Conservation (phyloP, 2,888 invertebrate genomes). For the Bedellia somnulentella region DNA sequence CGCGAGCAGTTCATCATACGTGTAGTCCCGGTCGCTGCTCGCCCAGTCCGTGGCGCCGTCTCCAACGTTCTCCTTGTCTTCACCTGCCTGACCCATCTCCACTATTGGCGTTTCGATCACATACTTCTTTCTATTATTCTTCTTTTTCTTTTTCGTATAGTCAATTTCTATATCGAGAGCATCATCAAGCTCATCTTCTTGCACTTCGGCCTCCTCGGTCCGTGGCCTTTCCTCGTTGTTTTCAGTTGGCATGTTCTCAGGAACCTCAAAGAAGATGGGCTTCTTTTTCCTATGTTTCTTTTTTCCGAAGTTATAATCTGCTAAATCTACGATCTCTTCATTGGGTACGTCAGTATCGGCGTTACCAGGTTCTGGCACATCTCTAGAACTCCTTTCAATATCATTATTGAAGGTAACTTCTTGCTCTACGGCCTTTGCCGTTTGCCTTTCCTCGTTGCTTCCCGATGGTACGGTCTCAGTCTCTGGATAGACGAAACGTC, state of each 20-base stretch:
- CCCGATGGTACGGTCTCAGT: too few relatives aligned
- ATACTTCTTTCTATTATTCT: conserved; percentile 92
- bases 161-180: conserved; percentile 83
- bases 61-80: conserved; percentile 82
- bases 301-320: conserved; percentile 82
- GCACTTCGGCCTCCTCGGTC: conserved; percentile 56
- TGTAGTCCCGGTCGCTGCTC: conserved; percentile 91
- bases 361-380: conserved; percentile 49
- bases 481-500: too few relatives aligned
- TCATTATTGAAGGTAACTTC: too few relatives aligned
- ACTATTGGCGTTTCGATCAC: conserved; percentile 82
- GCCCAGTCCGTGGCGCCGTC: conserved; percentile 77
- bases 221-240: conserved; percentile 58
- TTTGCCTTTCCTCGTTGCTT: too few relatives aligned
- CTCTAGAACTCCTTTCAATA: conserved; percentile 59
- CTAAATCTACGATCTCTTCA: conserved; percentile 78
- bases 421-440: too few relatives aligned
- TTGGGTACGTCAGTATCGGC: conserved; percentile 65
- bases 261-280: conserved; percentile 82
- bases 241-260: conserved; percentile 78
- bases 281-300: conserved; percentile 94
- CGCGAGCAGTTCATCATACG: conserved; percentile 94
- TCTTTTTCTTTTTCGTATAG: conserved; percentile 87
- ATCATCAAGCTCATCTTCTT: conserved; percentile 67
- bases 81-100: conserved; percentile 73